These are phyloP conservation scores for Limnephilus auricula DNA, from an alignment of 2,888 invertebrate genomes.

Conservation along the genomic window DNA sequence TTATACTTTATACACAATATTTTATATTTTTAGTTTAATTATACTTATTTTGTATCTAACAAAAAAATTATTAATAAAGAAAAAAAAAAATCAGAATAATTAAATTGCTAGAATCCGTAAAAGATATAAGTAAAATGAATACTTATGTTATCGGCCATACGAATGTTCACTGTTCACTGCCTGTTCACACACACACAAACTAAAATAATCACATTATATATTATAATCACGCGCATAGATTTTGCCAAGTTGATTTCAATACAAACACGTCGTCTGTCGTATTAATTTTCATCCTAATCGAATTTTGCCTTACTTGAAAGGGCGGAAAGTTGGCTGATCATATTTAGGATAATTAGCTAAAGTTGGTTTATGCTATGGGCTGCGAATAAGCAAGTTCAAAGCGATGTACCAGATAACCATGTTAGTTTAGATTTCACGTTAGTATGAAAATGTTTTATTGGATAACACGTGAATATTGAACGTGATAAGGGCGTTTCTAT, in stretches of 20 bases:
- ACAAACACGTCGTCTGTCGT: slow-evolving; percentile 10
- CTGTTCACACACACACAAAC: background rate
- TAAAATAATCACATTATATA: slow-evolving; percentile 21
- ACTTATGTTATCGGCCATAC: too few relatives aligned
- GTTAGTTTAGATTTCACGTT: background rate
- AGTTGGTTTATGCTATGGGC: background rate
- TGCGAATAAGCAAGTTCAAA: background rate
- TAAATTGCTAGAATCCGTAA: too few relatives aligned
- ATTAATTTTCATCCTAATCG: slow-evolving; percentile 4
- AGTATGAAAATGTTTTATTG: background rate
- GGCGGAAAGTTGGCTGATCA: background rate
- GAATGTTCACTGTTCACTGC: background rate
- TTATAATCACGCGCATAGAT: background rate
- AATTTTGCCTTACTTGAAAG: background rate
- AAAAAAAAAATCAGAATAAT: too few relatives aligned
- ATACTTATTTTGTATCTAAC: too few relatives aligned
- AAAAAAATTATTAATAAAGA: too few relatives aligned
- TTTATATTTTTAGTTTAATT: too few relatives aligned
- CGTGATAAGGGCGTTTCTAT: background rate
- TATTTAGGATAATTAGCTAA: background rate
- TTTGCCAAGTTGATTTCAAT: slow-evolving; percentile 2
- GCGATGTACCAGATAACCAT: background rate
- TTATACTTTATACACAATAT: too few relatives aligned
- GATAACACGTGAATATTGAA: background rate
- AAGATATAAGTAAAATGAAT: too few relatives aligned